Conservation (phyloP, 2,888 invertebrate species). For the Drosophila crucigera region DNA sequence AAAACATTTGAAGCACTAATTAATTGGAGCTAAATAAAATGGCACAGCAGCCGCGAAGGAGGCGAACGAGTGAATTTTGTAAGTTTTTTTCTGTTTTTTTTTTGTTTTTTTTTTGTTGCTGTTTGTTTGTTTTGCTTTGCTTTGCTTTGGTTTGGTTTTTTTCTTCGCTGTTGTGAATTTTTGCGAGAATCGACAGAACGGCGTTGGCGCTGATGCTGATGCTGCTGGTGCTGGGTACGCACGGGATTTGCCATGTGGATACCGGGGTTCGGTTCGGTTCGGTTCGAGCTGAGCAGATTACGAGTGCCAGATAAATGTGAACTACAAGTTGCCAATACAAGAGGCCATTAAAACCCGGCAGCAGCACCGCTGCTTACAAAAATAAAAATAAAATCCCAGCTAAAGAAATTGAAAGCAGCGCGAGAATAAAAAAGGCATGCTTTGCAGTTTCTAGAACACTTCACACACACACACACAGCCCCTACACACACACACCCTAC, state of each 20-base stretch:
- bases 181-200: constrained; percentile 42
- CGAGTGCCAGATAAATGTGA: constrained; percentile 82
- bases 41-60: constrained; percentile 73
- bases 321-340: constrained; percentile 82
- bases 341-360: constrained; percentile 79
- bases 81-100: not conserved
- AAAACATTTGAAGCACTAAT: constrained; percentile 85
- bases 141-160: constrained; percentile 1
- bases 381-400: constrained; percentile 36
- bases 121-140: constrained; percentile 7
- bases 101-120: constrained; percentile 7
- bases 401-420: constrained; percentile 68
- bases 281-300: constrained; percentile 70
- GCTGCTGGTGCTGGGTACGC: constrained; percentile 58
- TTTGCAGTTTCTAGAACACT: constrained; percentile 51
- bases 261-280: constrained; percentile 23
- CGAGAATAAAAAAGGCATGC: constrained; percentile 50
- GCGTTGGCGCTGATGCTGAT: constrained; percentile 51
- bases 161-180: constrained; percentile 27
- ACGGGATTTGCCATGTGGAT: constrained; percentile 57
- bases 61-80: constrained; percentile 37
- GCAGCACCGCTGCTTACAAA: constrained; percentile 58
- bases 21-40: constrained; percentile 85
- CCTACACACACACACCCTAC: not conserved
- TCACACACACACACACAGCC: constrained; percentile 19